Evolutionary conservation across 1,140 invertebrate genomes (phyloP).

Genomic region (Pygmarrhopalites habei): DNA sequence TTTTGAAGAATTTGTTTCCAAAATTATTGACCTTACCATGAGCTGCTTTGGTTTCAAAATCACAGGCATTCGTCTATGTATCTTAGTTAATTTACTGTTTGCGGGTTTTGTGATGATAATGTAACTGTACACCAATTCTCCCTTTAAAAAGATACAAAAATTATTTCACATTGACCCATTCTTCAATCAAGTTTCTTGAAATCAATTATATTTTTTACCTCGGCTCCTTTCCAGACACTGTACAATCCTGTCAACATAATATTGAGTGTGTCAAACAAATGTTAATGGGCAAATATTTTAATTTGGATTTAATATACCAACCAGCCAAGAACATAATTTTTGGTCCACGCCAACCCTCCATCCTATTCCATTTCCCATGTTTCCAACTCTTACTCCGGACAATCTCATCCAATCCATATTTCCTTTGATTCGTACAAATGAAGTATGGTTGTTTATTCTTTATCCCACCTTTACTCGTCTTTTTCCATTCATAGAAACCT

Average conservation of each 20-base stretch:
- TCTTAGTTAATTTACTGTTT: constrained; percentile 57
- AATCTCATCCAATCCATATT: constrained; percentile 23
- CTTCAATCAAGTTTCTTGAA: too few relatives aligned
- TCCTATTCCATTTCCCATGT: constrained; percentile 51
- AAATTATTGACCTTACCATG: too few relatives aligned
- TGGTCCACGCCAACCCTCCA: constrained; percentile 55
- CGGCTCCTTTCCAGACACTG: too few relatives aligned
- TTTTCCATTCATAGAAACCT: constrained; percentile 78
- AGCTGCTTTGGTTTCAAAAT: constrained; percentile 63
- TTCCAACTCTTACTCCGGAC: constrained; percentile 40
- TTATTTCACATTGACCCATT: too few relatives aligned
- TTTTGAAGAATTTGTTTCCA: too few relatives aligned
- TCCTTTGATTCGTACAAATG: constrained; percentile 55
- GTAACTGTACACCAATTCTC: constrained; percentile 61
- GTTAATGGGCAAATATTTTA: background rate
- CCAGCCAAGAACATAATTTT: constrained; percentile 66
- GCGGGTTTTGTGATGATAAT: constrained; percentile 69
- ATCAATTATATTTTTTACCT: too few relatives aligned
- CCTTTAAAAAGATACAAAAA: constrained; percentile 42
- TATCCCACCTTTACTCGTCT: constrained; percentile 47
- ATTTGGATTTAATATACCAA: constrained; percentile 34
- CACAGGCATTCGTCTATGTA: constrained; percentile 73
- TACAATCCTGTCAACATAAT: background rate
- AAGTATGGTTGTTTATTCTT: constrained; percentile 70
- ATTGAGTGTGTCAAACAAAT: background rate